Evolutionary conservation across 2,888 invertebrate species (phyloP).

Genomic region (Trichogramma evanescens): DNA sequence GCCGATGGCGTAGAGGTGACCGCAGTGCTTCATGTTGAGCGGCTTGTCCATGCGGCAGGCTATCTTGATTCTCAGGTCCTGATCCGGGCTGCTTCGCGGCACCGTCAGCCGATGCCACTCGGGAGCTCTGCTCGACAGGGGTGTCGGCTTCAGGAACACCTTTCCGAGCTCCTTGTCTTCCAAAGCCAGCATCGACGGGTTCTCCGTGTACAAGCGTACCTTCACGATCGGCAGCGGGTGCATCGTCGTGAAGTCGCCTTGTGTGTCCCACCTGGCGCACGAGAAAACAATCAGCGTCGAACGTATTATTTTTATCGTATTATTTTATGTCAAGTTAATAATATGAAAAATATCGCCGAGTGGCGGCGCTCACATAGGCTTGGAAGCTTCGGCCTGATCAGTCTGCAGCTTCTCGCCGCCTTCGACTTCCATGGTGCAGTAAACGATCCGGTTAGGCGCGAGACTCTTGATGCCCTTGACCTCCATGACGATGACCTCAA

Average conservation of each 20-base stretch:
- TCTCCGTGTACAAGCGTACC: conserved; percentile 95
- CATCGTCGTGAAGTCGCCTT: conserved; percentile 97
- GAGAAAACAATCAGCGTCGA: neutral
- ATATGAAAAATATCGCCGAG: neutral
- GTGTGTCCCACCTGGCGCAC: conserved; percentile 91
- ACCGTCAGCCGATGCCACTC: conserved; percentile 99
- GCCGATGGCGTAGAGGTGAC: conserved; percentile 88
- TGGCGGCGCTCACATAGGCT: conserved; percentile 71
- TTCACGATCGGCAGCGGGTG: conserved; percentile 96
- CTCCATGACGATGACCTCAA: conserved; percentile 98
- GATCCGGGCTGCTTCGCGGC: conserved; percentile 90
- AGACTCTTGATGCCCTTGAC: conserved; percentile 96
- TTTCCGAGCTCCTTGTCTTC: conserved; percentile 98
- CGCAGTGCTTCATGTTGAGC: conserved; percentile 98
- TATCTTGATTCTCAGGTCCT: conserved; percentile 93
- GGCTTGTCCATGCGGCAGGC: conserved; percentile 98
- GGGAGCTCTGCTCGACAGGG: conserved; percentile 82
- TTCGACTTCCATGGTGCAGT: conserved; percentile 99
- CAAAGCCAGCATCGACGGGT: conserved; percentile 92
- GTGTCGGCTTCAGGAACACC: conserved; percentile 80
- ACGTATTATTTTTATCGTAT: neutral
- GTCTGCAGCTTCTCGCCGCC: conserved; percentile 98
- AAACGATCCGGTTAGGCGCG: conserved; percentile 94
- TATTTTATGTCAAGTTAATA: too few relatives aligned
- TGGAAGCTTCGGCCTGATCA: conserved; percentile 98